These are phyloP conservation scores for Pseudois nayaur DNA, from an alignment of 2,113 vertebrate species.

Conservation along the genomic window DNA sequence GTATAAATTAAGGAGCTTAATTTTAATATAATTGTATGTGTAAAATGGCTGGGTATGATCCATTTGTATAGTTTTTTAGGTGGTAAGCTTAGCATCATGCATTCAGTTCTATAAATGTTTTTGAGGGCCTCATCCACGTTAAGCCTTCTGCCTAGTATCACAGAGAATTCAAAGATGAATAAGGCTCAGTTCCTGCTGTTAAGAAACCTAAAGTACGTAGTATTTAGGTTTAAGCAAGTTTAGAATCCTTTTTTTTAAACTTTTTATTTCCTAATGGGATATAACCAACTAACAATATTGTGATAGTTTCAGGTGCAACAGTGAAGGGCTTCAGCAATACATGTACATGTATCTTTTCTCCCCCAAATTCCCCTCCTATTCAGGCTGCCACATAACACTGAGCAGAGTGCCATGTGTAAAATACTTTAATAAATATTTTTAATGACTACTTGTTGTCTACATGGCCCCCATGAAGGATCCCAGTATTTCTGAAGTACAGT, in stretches of 20 bases:
- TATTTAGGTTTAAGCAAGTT: background rate
- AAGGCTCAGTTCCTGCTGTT: background rate
- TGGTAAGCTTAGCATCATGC: background rate
- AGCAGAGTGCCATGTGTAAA: background rate
- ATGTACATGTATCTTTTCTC: background rate
- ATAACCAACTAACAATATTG: background rate
- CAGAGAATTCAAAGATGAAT: background rate
- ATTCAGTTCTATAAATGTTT: slow-evolving; percentile 22
- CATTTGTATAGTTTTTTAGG: background rate
- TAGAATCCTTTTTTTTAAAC: background rate
- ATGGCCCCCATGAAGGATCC: background rate
- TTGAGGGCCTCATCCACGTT: background rate
- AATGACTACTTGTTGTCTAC: background rate
- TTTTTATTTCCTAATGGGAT: background rate
- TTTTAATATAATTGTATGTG: slow-evolving; percentile 33
- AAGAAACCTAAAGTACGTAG: background rate
- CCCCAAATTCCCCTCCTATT: background rate
- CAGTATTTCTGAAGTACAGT: background rate
- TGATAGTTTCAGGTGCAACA: background rate
- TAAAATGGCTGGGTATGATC: background rate
- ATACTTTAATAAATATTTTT: slow-evolving; percentile 16
- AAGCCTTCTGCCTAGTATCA: background rate
- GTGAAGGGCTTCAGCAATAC: background rate
- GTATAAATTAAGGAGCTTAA: slow-evolving; percentile 13
- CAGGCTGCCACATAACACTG: background rate